Conservation (phyloP, 2,797 vertebrate species). For the Smutsia temminckii region DNA sequence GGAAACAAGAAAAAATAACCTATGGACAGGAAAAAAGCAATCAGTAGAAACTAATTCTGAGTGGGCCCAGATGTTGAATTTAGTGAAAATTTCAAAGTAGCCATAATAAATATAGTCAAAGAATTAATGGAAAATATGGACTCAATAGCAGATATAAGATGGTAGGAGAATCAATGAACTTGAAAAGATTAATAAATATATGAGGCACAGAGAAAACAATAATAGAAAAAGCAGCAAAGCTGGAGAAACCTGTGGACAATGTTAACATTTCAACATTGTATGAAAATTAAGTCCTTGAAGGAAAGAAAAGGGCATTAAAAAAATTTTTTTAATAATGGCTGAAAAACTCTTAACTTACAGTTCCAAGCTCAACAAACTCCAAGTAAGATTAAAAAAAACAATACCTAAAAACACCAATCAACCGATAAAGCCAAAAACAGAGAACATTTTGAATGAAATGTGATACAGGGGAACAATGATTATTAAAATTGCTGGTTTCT, state of each 20-base stretch:
- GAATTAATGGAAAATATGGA: background rate
- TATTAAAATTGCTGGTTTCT: background rate
- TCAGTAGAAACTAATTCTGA: slow-evolving; percentile 7
- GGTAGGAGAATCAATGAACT: background rate
- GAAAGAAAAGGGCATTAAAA: background rate
- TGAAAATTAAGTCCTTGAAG: background rate
- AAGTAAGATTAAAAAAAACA: background rate
- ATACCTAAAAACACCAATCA: background rate
- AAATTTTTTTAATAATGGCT: background rate
- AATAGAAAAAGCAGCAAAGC: background rate
- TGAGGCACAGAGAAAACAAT: background rate
- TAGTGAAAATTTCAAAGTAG: background rate
- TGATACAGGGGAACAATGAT: background rate
- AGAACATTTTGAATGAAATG: background rate
- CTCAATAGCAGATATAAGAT: background rate
- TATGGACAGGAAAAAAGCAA: background rate
- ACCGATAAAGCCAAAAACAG: background rate
- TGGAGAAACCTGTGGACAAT: background rate
- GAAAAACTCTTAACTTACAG: background rate
- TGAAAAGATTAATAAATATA: background rate
- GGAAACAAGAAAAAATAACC: background rate
- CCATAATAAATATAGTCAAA: background rate
- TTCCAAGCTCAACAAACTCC: background rate
- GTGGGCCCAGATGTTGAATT: background rate
- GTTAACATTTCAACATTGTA: background rate